These are phyloP conservation scores for Gymnodraco acuticeps DNA, from an alignment of 2,797 vertebrate genomes.

Conservation along the genomic window DNA sequence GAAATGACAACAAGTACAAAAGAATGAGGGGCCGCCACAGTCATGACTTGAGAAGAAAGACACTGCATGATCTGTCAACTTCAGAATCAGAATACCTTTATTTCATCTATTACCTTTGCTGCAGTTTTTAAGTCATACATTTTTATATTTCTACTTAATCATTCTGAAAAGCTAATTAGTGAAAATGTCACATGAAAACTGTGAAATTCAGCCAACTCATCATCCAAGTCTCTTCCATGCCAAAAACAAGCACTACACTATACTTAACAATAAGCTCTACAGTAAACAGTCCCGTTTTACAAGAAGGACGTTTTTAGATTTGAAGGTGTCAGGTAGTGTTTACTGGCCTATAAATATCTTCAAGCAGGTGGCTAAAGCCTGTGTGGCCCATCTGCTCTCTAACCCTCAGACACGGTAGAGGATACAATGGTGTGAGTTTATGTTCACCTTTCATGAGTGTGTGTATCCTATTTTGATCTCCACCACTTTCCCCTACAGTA, in stretches of 20 bases:
- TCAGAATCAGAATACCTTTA: too few relatives aligned
- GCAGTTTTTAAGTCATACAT: background rate
- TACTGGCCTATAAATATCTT: slow-evolving; percentile 76
- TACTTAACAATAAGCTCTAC: background rate
- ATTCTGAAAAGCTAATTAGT: background rate
- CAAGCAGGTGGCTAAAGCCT: slow-evolving; percentile 78
- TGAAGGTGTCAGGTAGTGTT: slow-evolving; percentile 43
- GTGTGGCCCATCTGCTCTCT: slow-evolving; percentile 80
- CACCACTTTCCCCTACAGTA: background rate
- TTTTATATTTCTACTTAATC: background rate
- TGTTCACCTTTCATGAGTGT: background rate
- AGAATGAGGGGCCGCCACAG: too few relatives aligned
- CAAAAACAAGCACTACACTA: background rate
- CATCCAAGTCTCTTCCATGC: too few relatives aligned
- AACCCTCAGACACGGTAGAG: slow-evolving; percentile 57
- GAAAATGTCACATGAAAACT: background rate
- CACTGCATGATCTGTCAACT: background rate
- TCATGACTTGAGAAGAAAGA: background rate
- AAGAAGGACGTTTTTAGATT: slow-evolving; percentile 27
- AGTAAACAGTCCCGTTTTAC: slow-evolving; percentile 30
- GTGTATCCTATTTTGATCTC: slow-evolving; percentile 1
- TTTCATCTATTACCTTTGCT: background rate
- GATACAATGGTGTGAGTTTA: slow-evolving; percentile 17
- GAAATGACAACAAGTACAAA: too few relatives aligned
- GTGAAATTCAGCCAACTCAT: background rate